A percentile compares a stretch with the other conserved stretches of the same genome.
Conservation (phyloP, 1,140 invertebrate species). For the Diuraphis noxia region DNA sequence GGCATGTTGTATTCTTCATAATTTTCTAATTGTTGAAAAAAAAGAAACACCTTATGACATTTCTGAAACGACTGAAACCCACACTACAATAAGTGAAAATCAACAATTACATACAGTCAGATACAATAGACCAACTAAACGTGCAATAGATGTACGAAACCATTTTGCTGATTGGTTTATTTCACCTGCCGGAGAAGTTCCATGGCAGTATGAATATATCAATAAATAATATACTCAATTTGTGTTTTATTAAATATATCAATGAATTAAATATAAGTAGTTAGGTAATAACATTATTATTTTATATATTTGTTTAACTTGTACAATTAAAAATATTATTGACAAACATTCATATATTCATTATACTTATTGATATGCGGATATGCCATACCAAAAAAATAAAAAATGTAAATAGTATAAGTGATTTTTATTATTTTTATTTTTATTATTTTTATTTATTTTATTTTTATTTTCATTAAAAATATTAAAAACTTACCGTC, state of each 20-base stretch:
- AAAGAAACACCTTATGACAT: not conserved
- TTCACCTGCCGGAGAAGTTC: not conserved
- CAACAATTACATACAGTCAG: not conserved
- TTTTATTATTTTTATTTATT: no score
- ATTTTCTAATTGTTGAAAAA: slow-evolving; percentile 56
- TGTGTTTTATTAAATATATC: not conserved
- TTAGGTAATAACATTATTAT: not conserved
- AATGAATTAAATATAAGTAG: no score
- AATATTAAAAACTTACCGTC: not conserved
- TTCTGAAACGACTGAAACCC: not conserved
- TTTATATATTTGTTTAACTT: not conserved
- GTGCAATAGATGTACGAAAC: slow-evolving; percentile 14
- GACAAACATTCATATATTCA: not conserved
- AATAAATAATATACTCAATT: not conserved
- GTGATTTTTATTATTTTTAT: no score
- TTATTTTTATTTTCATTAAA: no score
- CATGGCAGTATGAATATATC: slow-evolving; percentile 30
- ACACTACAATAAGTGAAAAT: no score
- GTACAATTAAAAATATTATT: not conserved
- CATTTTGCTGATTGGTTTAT: slow-evolving; percentile 40
- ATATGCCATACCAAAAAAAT: no score
- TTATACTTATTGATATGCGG: no score
- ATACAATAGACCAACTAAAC: not conserved
- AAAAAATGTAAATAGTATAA: no score
- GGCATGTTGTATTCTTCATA: slow-evolving; percentile 58